These are phyloP conservation scores for Lophotriccus pileatus DNA, from an alignment of 2,797 vertebrate species.

Conservation along the genomic window DNA sequence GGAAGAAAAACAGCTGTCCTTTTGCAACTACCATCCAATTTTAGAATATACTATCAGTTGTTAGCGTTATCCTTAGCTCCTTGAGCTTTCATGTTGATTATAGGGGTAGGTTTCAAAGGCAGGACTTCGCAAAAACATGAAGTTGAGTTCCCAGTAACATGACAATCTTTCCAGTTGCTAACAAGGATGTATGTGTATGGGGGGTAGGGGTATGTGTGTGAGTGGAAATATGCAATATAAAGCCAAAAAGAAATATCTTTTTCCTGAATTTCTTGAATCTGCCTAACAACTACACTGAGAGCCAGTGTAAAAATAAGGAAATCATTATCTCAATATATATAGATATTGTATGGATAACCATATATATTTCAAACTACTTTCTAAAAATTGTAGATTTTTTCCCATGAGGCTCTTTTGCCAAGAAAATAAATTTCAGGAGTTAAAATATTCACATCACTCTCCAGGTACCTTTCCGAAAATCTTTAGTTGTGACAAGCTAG, in stretches of 20 bases:
- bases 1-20: conserved; percentile 7
- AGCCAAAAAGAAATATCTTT: neutral
- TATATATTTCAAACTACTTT: neutral
- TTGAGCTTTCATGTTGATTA: neutral
- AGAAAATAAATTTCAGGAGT: neutral
- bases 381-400: neutral
- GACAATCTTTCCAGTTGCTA: neutral
- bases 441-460: neutral
- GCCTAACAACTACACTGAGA: neutral
- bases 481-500: neutral
- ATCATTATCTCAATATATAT: neutral
- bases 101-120: neutral
- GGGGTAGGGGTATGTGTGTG: neutral
- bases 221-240: neutral
- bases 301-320: conserved; percentile 10
- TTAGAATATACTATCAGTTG: neutral
- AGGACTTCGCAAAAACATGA: neutral
- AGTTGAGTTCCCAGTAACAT: neutral
- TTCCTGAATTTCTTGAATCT: neutral
- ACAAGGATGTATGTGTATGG: neutral
- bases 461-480: neutral
- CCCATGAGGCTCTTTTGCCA: neutral
- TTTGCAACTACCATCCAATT: neutral
- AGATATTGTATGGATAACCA: neutral
- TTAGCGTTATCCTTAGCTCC: neutral